phyloP scores from a whole-genome alignment of 2,797 vertebrate species.

The Hippopotamyrus pictus region DNA sequence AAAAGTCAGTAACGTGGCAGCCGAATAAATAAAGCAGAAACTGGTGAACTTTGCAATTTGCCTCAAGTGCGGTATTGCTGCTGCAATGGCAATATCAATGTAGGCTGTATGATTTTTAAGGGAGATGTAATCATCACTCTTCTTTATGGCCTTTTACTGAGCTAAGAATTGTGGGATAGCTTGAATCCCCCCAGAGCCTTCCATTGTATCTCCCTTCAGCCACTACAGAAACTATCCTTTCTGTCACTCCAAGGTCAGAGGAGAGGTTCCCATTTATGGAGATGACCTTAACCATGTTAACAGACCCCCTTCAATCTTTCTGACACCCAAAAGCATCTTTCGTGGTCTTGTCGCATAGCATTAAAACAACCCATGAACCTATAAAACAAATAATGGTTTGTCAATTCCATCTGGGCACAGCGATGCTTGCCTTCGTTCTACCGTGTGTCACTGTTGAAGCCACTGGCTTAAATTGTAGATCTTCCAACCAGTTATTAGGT shows the following conservation, averaged over 20 bases:
- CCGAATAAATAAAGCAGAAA: constrained; percentile 2
- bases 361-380: background rate
- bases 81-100: background rate
- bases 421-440: background rate
- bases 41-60: background rate
- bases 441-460: background rate
- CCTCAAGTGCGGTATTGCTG: background rate
- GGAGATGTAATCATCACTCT: background rate
- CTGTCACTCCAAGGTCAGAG: background rate
- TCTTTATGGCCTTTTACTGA: background rate
- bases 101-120: background rate
- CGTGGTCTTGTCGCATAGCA: background rate
- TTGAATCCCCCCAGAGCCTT: background rate
- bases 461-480: background rate
- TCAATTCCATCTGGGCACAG: background rate
- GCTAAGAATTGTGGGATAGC: background rate
- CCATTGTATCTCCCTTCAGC: background rate
- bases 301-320: background rate
- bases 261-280: background rate
- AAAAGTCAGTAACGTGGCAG: background rate
- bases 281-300: background rate
- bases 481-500: background rate
- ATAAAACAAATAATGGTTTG: background rate
- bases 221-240: background rate
- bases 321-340: background rate